Percentiles rank a stretch among this genome's conserved stretches.
Evolutionary conservation across 2,888 invertebrate genomes (phyloP).

Genomic region (Catocala nupta): DNA sequence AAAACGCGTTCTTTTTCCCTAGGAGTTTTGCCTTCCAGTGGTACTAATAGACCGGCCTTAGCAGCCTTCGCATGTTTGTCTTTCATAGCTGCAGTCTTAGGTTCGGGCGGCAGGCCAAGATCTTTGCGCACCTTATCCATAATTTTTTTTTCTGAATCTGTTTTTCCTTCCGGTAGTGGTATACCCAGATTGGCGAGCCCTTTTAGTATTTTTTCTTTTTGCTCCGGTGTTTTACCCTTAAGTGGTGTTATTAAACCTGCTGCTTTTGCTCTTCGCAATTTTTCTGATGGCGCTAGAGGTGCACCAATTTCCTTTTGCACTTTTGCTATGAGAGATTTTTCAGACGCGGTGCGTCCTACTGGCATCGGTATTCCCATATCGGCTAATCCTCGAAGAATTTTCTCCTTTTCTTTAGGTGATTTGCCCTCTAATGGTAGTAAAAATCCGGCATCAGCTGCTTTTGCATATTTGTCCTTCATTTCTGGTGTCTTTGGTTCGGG

Average conservation of each 20-base stretch:
- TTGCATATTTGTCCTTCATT: constrained; percentile 21
- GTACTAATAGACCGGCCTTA: constrained; percentile 54
- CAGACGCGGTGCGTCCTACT: constrained; percentile 10
- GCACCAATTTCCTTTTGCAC: constrained; percentile 18
- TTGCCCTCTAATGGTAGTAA: constrained; percentile 4
- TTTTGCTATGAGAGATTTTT: constrained; percentile 22
- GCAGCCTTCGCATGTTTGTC: constrained; percentile 52
- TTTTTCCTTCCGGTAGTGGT: constrained; percentile 24
- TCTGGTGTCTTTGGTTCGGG: constrained; percentile 25
- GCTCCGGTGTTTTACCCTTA: constrained; percentile 18
- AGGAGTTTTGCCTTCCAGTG: constrained; percentile 57
- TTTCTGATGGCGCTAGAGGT: constrained; percentile 24
- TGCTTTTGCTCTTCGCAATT: constrained; percentile 46
- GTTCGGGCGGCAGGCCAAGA: constrained; percentile 40
- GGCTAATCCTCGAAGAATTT: constrained; percentile 13
- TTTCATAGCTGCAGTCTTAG: constrained; percentile 50
- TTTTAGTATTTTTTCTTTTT: constrained; percentile 24
- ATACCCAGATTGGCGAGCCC: constrained; percentile 19
- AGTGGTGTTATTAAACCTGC: constrained; percentile 40
- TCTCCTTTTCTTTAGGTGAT: constrained; percentile 19
- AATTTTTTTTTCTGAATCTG: constrained; percentile 25
- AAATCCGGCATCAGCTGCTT: constrained; percentile 5
- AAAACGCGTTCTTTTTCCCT: constrained; percentile 37
- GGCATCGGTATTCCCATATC: constrained; percentile 12
- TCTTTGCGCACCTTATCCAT: constrained; percentile 18